phyloP scores from a whole-genome alignment of 1,140 invertebrate species.

The Leptopilina clavipes region DNA sequence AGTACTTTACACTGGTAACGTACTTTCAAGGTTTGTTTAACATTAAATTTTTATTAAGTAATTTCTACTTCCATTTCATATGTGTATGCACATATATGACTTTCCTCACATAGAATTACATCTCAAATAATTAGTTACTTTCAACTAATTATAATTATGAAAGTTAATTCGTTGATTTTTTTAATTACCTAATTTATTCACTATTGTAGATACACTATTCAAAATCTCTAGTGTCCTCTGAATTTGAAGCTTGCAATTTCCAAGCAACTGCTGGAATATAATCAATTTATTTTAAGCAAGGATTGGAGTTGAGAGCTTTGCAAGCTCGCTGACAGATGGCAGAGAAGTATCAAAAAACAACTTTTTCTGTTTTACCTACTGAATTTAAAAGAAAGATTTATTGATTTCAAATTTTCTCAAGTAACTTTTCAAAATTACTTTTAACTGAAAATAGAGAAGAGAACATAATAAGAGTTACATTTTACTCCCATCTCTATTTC shows the following conservation, averaged over 20 bases:
- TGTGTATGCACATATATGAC: too few relatives aligned
- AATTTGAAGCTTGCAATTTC: neutral
- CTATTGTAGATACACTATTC: too few relatives aligned
- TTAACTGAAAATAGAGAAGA: too few relatives aligned
- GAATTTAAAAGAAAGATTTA: neutral
- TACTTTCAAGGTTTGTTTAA: conserved; percentile 9
- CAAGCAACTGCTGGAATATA: neutral
- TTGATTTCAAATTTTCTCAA: neutral
- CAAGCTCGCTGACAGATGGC: neutral
- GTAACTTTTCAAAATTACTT: neutral
- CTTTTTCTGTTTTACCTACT: neutral
- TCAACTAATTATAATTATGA: too few relatives aligned
- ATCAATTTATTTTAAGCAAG: neutral
- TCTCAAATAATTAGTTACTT: too few relatives aligned
- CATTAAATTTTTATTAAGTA: conserved; percentile 14
- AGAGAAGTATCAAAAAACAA: neutral
- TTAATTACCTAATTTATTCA: too few relatives aligned
- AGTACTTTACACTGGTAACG: neutral
- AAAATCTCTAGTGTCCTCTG: neutral
- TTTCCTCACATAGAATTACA: too few relatives aligned
- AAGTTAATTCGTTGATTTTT: too few relatives aligned
- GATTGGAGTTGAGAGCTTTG: neutral
- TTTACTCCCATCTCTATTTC: too few relatives aligned
- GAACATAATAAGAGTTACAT: too few relatives aligned
- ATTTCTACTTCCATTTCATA: too few relatives aligned